These are phyloP conservation scores for Sycophaga agraensis DNA, from an alignment of 1,140 invertebrate species.

Conservation along the genomic window DNA sequence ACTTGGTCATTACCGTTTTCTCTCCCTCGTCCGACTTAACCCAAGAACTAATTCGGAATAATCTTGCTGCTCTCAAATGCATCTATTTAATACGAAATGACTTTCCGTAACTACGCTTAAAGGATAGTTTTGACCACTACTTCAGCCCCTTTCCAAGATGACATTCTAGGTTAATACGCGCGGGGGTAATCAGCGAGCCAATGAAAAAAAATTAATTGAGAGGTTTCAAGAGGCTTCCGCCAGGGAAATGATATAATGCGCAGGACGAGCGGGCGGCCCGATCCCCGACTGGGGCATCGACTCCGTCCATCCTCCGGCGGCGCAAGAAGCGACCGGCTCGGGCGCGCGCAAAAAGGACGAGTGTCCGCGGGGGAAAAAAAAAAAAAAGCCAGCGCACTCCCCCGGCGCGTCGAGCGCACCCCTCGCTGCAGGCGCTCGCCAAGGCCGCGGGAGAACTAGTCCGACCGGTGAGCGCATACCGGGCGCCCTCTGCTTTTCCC, in stretches of 20 bases:
- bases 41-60: too few relatives aligned
- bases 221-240: neutral
- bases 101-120: too few relatives aligned
- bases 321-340: neutral
- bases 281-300: neutral
- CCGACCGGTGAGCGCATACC: slow-evolving; percentile 3
- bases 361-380: neutral
- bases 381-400: neutral
- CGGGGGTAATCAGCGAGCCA: too few relatives aligned
- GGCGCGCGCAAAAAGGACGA: too few relatives aligned
- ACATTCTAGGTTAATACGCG: too few relatives aligned
- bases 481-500: too few relatives aligned
- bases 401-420: neutral
- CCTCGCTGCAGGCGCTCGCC: neutral
- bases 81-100: too few relatives aligned
- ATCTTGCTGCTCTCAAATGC: too few relatives aligned
- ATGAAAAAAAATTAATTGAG: neutral
- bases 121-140: too few relatives aligned
- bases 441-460: neutral
- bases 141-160: too few relatives aligned
- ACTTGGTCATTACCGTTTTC: too few relatives aligned
- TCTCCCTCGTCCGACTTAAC: too few relatives aligned
- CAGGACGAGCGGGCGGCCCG: neutral
- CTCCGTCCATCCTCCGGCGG: neutral
- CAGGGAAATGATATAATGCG: neutral